These are phyloP conservation scores for Plemyria rubiginata DNA, from an alignment of 2,888 invertebrate genomes.

Conservation along the genomic window DNA sequence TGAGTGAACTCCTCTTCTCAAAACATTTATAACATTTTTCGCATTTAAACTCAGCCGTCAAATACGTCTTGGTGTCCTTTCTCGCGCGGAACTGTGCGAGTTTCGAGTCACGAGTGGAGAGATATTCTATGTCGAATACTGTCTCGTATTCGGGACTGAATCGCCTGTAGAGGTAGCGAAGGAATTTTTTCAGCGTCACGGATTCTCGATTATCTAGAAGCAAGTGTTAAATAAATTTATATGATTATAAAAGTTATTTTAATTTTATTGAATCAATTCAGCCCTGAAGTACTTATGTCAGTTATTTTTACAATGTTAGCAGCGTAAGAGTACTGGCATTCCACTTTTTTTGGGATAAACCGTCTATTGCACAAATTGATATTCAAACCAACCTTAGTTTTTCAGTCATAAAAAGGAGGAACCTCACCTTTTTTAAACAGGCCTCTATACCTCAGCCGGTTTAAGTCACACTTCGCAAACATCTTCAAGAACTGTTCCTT, in stretches of 20 bases:
- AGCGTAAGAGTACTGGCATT: too few species aligned
- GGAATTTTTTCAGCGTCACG: slow-evolving; percentile 2
- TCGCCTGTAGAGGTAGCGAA: background rate
- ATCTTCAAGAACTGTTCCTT: slow-evolving; percentile 8
- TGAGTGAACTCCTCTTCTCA: background rate
- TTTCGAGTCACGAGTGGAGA: slow-evolving; percentile 10
- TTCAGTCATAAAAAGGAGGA: background rate
- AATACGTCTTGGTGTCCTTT: background rate
- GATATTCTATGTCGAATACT: slow-evolving; percentile 10
- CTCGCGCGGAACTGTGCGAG: slow-evolving; percentile 10
- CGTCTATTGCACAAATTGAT: too few species aligned
- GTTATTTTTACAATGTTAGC: too few species aligned
- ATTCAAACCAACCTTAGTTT: too few species aligned
- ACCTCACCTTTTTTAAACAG: slow-evolving; percentile 1
- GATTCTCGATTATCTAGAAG: background rate
- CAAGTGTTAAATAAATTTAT: too few species aligned
- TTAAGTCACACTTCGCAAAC: slow-evolving; percentile 2
- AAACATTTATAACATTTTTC: slow-evolving; percentile 8
- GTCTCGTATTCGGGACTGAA: slow-evolving; percentile 16
- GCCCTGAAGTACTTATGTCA: too few species aligned
- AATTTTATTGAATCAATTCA: too few species aligned
- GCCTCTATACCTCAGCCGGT: background rate
- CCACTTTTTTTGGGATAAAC: too few species aligned
- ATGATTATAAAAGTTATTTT: too few species aligned
- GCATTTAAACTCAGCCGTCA: slow-evolving; percentile 8